Base-by-base conservation (phyloP, 2,888 invertebrate genomes). In the Arenicola marina region DNA sequence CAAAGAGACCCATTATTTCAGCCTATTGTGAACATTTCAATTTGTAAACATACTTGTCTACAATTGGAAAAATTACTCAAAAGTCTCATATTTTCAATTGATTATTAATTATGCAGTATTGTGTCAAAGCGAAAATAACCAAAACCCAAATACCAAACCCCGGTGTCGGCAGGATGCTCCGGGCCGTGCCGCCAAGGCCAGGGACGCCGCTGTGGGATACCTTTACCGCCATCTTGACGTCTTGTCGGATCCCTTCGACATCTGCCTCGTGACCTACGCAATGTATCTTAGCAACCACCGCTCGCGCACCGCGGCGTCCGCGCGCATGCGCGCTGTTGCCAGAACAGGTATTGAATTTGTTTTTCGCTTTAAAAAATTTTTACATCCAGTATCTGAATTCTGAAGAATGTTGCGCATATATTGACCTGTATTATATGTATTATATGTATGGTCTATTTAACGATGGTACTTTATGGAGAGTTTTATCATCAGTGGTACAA, bases 211-310 rank as follows among this genome's bases (percentile, higher is more conserved):
- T 0, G 72, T 75, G 0, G 69, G 72, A 32, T 79, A 75, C 59
- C 63, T 80, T 48, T 69, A 69, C 3, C 51, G 58, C 1, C 60
- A 72, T 43, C 87, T 95, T 83, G 89, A 90, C 70, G 86, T 34
- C 26, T 56, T 75, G 31, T 90, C 90, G 4, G 88, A 89, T 71
- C 89, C 94, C 0, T 92, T 91, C 81, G 91, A 93, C 78, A 87
- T 93, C 94, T 3, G 63, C 34, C 89, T 95, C 34, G 92, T 92
- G 0, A 90, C 95, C 0, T 92, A 94, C 83, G 94, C 95, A 2
- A 86, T 96, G 60, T 89, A 91, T 78, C 85, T 89, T 73, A 89
- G 90, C 45, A 44, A 51, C 15, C 60, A 62, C 51, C 11, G 15
- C 2, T 11, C 21, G 18, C 51, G 56, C 53, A 34, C 31, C 3